Evolutionary conservation across 2,797 vertebrate genomes (phyloP).

Genomic region (Sciaenops ocellatus): DNA sequence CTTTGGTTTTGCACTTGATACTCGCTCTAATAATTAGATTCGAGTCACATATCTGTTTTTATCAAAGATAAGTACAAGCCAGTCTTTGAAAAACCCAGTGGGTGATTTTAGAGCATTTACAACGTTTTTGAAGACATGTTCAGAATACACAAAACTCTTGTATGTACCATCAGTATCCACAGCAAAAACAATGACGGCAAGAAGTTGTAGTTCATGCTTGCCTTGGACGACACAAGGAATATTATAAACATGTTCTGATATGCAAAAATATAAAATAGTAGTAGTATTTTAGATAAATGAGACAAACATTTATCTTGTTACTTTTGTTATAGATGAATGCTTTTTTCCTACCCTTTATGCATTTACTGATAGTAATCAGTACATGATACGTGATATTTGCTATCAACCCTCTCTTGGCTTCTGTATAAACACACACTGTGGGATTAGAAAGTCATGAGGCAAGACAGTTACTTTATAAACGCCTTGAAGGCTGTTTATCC

Average conservation of each 20-base stretch:
- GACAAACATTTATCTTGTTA: background rate
- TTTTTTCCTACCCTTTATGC: slow-evolving; percentile 7
- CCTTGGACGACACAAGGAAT: background rate
- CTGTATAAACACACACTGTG: slow-evolving; percentile 3
- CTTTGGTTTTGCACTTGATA: slow-evolving; percentile 33
- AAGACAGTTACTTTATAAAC: background rate
- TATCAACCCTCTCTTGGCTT: background rate
- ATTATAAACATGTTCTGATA: background rate
- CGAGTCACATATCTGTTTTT: slow-evolving; percentile 30
- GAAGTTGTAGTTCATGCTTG: slow-evolving; percentile 4
- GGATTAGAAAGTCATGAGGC: slow-evolving; percentile 10
- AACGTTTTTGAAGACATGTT: slow-evolving; percentile 40
- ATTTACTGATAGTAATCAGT: slow-evolving; percentile 7
- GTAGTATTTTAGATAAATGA: background rate
- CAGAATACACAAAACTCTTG: slow-evolving; percentile 26
- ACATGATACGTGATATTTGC: background rate
- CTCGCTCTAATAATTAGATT: slow-evolving; percentile 43
- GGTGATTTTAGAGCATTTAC: slow-evolving; percentile 28
- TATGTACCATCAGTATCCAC: background rate
- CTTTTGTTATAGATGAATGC: background rate
- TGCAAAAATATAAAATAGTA: background rate
- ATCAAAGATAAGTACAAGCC: slow-evolving; percentile 48
- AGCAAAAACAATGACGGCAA: background rate
- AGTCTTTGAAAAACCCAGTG: slow-evolving; percentile 32
- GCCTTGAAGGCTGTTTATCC: slow-evolving; percentile 8